phyloP scores from a whole-genome alignment of 2,888 invertebrate species.

The Cyclophora punctaria region DNA sequence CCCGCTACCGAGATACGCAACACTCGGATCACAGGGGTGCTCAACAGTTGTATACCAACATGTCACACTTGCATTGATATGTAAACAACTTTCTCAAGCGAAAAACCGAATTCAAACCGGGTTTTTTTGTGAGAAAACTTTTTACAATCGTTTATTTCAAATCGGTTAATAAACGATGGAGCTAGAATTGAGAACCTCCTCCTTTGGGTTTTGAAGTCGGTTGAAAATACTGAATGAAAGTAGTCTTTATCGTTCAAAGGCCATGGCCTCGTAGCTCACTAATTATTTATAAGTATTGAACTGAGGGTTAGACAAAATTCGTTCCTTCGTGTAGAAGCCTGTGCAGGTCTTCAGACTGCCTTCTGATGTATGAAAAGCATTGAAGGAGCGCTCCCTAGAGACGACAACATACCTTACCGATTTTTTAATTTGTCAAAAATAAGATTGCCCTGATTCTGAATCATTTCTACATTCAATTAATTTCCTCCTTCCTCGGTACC shows the following conservation, averaged over 20 bases:
- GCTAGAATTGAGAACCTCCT: no score
- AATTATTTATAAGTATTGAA: background rate
- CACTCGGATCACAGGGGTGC: slow-evolving; percentile 34
- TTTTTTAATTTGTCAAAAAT: background rate
- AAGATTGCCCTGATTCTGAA: background rate
- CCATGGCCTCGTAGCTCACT: background rate
- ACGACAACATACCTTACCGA: background rate
- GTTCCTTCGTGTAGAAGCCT: no score
- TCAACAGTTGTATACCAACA: background rate
- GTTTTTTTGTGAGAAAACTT: no score
- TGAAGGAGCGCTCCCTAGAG: background rate
- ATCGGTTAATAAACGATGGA: no score
- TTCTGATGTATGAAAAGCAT: background rate
- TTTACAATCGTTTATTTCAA: no score
- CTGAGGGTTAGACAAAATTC: background rate
- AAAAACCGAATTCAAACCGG: no score
- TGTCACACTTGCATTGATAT: no score
- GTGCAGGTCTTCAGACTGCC: no score
- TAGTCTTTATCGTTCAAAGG: no score
- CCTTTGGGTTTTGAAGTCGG: no score
- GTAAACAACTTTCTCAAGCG: no score
- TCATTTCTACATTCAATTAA: background rate
- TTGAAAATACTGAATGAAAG: background rate
- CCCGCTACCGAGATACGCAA: slow-evolving; percentile 58
- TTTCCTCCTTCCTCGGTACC: background rate